Evolutionary conservation across 2,888 invertebrate genomes (phyloP).

Genomic region (Oasisia sp.): DNA sequence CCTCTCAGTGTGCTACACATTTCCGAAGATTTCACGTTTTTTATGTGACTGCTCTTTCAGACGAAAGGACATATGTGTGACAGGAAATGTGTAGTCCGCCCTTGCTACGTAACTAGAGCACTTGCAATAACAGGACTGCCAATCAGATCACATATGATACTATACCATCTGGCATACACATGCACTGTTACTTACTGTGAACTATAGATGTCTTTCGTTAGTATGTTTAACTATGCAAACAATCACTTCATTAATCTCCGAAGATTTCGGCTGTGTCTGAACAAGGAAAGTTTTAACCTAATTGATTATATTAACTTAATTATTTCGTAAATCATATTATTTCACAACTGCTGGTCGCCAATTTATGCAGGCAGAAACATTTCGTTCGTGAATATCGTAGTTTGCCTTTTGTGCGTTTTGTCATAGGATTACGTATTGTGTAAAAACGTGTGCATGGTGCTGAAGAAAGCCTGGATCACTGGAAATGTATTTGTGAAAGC

Average conservation of each 20-base stretch:
- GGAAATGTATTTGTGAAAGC: no score
- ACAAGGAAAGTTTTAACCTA: no score
- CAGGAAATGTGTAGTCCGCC: not conserved
- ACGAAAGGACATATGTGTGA: not conserved
- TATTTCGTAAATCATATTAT: no score
- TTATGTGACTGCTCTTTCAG: not conserved
- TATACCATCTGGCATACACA: not conserved
- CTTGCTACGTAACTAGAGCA: not conserved
- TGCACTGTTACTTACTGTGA: not conserved
- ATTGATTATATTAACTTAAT: no score
- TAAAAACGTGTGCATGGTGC: no score
- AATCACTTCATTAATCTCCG: not conserved
- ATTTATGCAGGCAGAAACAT: no score
- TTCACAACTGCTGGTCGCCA: no score
- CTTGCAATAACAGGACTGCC: not conserved
- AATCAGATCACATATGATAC: not conserved
- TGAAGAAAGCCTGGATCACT: no score
- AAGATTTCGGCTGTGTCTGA: no score
- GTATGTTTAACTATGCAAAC: not conserved
- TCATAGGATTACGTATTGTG: no score
- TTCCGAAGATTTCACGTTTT: not conserved
- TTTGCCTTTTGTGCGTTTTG: no score
- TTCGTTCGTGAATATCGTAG: no score
- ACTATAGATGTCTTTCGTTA: not conserved
- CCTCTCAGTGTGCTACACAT: not conserved